Base-by-base conservation (phyloP, 1,140 invertebrate species). In the Pseudoatta argentina region DNA sequence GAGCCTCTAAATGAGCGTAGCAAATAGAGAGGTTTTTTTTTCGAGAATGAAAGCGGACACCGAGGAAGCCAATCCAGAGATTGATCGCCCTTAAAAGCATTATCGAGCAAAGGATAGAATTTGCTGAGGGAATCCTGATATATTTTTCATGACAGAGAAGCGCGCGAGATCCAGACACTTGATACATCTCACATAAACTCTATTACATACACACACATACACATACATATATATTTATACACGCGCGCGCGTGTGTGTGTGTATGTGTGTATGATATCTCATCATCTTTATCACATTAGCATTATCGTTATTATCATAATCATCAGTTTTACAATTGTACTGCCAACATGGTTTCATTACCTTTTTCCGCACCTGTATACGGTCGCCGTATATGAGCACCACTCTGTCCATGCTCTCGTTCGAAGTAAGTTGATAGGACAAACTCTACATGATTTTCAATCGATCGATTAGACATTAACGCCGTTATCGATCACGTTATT, bases 311-410 rank as follows among this genome's bases (percentile, higher is more conserved):
- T 57, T 14, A 69, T 69, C 30, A 21, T 53, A 12, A 85, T 89
- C 53, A 81, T 90, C 61, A 59, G 75, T 77, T 76, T 63, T 81
- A 79, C 69, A 89, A 90, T 63, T 73, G 59, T 51, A 44, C 53
- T 86, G 78, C 59, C 88, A 82, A 86, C 82, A 71, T 87, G 89
- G 79, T 91, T 93, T 94, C 91, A 95, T 96, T 96, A 96, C 95
- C 95, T 96, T 95, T 92, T 94, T 93, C 89, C 95, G 94, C 86
- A 96, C 95, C 95, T 96, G 94, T 92, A 96, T 96, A 95, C 96
- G 96, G 94, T 96, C 96, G 91, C 94, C 95, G 91, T 96, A 96
- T 91, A 96, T 95, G 93, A 96, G 95, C 94, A 96, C 95, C 94
- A 96, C 95, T 93, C 95, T 95, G 94, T 96, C 95, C 95, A 94